A percentile compares a stretch with the other conserved stretches of the same genome.
Evolutionary conservation across 2,888 invertebrate species (phyloP).

Genomic region (Rhorus exstirpatorius): DNA sequence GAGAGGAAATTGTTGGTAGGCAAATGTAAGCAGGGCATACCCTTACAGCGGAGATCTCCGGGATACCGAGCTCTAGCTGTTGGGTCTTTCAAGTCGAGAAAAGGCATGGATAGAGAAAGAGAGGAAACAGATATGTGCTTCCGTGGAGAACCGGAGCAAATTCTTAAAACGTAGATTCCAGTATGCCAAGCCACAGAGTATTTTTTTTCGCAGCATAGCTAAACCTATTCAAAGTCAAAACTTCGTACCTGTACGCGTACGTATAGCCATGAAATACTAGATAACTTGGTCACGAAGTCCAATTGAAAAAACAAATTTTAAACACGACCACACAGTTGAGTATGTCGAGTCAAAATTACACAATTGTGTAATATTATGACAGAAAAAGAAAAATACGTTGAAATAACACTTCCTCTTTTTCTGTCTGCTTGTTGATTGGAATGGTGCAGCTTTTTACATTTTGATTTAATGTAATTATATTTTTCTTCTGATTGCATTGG

Average conservation of each 20-base stretch:
- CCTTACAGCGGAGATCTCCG: constrained; percentile 42
- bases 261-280: constrained; percentile 1
- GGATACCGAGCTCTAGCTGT: constrained; percentile 25
- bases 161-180: constrained; percentile 59
- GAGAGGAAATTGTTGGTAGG: constrained; percentile 39
- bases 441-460: no score
- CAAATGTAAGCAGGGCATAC: constrained; percentile 43
- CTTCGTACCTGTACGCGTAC: constrained; percentile 14
- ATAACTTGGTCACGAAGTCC: constrained; percentile 13
- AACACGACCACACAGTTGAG: no score
- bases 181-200: constrained; percentile 8
- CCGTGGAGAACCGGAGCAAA: constrained; percentile 32
- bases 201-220: constrained; percentile 10
- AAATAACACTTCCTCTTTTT: no score
- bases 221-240: constrained; percentile 45
- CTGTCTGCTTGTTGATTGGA: no score
- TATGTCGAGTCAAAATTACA: no score
- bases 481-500: no score
- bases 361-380: not conserved
- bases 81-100: constrained; percentile 23
- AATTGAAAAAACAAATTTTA: constrained; percentile 10
- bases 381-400: not conserved
- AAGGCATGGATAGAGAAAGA: constrained; percentile 17
- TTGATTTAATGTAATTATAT: no score
- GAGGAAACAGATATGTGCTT: constrained; percentile 19